phyloP scores from a whole-genome alignment of 2,888 invertebrate species.

The Caenorhabditis sp. region DNA sequence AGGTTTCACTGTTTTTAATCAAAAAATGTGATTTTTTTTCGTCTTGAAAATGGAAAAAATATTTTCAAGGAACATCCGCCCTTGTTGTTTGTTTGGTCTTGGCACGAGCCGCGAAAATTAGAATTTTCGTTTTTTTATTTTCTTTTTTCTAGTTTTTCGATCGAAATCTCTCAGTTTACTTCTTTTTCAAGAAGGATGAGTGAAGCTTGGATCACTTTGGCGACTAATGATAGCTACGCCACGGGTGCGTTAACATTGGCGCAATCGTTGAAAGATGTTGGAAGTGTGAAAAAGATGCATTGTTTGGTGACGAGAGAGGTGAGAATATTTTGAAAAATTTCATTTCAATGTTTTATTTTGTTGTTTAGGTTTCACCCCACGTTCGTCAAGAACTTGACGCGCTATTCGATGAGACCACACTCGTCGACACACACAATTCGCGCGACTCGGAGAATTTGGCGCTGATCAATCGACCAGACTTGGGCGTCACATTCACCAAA shows the following conservation, averaged over 20 bases:
- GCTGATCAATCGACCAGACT: conserved; percentile 88
- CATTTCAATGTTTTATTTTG: neutral
- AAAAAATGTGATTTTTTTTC: neutral
- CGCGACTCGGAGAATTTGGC: conserved; percentile 85
- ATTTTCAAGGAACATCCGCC: neutral
- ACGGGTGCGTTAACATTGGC: conserved; percentile 90
- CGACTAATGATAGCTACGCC: conserved; percentile 97
- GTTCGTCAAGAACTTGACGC: conserved; percentile 81
- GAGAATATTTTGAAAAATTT: neutral
- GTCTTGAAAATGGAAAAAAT: neutral
- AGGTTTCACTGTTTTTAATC: neutral
- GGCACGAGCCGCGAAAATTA: neutral
- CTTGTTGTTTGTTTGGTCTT: neutral
- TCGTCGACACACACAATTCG: conserved; percentile 94
- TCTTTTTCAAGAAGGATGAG: conserved; percentile 28
- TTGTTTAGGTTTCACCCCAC: conserved; percentile 58
- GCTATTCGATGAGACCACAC: conserved; percentile 84
- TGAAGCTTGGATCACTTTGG: conserved; percentile 93
- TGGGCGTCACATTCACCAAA: conserved; percentile 98
- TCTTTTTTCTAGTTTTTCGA: neutral
- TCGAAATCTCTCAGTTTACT: neutral
- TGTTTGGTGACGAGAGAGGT: conserved; percentile 91
- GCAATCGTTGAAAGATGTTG: conserved; percentile 84
- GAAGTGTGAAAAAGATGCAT: conserved; percentile 83
- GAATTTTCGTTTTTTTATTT: neutral